A percentile compares a stretch with the other conserved stretches of the same genome.
Conservation (phyloP, 2,113 vertebrate species). For the Brachyistius frenatus region DNA sequence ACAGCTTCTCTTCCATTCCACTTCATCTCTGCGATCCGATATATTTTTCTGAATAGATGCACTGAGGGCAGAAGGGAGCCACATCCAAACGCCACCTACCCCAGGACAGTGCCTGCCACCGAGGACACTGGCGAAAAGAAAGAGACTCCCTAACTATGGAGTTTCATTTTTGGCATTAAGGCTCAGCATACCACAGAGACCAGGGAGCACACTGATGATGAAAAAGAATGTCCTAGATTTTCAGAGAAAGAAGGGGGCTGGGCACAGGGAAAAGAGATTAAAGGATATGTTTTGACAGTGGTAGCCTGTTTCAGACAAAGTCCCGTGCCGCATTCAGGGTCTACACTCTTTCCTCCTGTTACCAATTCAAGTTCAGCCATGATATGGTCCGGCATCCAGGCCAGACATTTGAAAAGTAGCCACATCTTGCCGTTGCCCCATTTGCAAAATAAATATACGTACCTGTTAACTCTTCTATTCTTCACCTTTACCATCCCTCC, state of each 20-base stretch:
- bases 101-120: slow-evolving; percentile 32
- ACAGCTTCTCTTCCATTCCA: slow-evolving; percentile 1
- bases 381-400: neutral
- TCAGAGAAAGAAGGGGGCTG: slow-evolving; percentile 66
- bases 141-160: slow-evolving; percentile 69
- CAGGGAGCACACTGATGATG: slow-evolving; percentile 67
- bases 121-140: slow-evolving; percentile 53
- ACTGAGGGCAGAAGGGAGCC: slow-evolving; percentile 20
- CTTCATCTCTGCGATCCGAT: slow-evolving; percentile 6
- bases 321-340: slow-evolving; percentile 38
- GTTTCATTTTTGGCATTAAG: slow-evolving; percentile 63
- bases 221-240: slow-evolving; percentile 82
- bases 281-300: slow-evolving; percentile 75
- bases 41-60: slow-evolving; percentile 41
- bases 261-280: slow-evolving; percentile 66
- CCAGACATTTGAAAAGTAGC: neutral
- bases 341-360: slow-evolving; percentile 30
- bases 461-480: neutral
- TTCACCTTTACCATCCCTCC: neutral
- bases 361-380: slow-evolving; percentile 16
- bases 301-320: slow-evolving; percentile 59
- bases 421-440: neutral
- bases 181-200: slow-evolving; percentile 68
- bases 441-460: neutral
- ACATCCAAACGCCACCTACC: slow-evolving; percentile 25